These are phyloP conservation scores for Acronicta aceris DNA, from an alignment of 2,888 invertebrate species.

Conservation along the genomic window DNA sequence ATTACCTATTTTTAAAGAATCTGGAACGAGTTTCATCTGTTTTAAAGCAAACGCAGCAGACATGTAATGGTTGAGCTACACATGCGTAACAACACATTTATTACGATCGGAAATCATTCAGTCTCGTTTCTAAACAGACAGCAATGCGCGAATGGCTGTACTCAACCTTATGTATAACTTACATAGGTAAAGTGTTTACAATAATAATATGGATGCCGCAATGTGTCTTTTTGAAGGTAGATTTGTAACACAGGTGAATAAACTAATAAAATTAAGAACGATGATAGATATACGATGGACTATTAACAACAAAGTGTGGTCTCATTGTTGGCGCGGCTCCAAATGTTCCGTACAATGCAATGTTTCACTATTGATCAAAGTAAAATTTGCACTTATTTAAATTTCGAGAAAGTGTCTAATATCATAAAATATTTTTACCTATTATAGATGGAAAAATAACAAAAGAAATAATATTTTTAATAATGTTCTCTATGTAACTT, in stretches of 20 bases:
- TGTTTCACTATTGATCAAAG: slow-evolving; percentile 36
- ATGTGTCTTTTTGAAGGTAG: slow-evolving; percentile 52
- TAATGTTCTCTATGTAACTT: too few species aligned
- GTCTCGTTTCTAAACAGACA: slow-evolving; percentile 68
- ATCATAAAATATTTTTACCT: slow-evolving; percentile 1
- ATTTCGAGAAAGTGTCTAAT: slow-evolving; percentile 25
- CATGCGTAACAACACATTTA: slow-evolving; percentile 72
- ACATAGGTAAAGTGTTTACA: slow-evolving; percentile 15
- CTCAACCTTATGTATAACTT: slow-evolving; percentile 7
- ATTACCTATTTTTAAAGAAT: slow-evolving; percentile 70
- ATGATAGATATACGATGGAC: slow-evolving; percentile 62
- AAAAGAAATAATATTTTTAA: too few species aligned
- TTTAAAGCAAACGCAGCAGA: slow-evolving; percentile 69
- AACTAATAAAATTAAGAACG: slow-evolving; percentile 70
- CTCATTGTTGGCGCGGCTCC: slow-evolving; percentile 65
- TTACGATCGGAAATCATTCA: slow-evolving; percentile 79
- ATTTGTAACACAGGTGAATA: slow-evolving; percentile 66
- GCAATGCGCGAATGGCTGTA: slow-evolving; percentile 19
- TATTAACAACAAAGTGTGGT: slow-evolving; percentile 66
- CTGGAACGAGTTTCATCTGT: slow-evolving; percentile 76
- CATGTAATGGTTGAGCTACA: slow-evolving; percentile 71
- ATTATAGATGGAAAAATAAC: slow-evolving; percentile 1
- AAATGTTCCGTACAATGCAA: slow-evolving; percentile 59
- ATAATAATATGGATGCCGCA: slow-evolving; percentile 24
- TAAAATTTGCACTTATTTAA: slow-evolving; percentile 19